Evolutionary conservation across 2,797 vertebrate genomes (phyloP).

Genomic region (Crenuchus spilurus): DNA sequence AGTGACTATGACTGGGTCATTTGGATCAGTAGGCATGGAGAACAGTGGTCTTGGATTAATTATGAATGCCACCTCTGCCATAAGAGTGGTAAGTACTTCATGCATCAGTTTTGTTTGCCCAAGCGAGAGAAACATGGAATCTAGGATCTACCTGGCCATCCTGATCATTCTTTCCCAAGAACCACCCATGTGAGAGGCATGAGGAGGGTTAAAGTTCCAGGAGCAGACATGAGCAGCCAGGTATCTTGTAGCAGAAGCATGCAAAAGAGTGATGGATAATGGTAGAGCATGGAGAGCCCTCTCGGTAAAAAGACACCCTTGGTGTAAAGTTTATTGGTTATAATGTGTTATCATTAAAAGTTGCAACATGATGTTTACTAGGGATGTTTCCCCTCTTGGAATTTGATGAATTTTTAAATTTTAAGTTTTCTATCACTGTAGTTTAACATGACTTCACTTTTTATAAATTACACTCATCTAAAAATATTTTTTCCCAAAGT

Average conservation of each 20-base stretch:
- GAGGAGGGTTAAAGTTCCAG: conserved; percentile 43
- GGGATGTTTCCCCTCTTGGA: no score
- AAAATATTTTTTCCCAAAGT: no score
- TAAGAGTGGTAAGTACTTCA: conserved; percentile 38
- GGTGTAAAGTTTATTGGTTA: conserved; percentile 17
- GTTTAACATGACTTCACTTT: no score
- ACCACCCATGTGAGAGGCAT: conserved; percentile 43
- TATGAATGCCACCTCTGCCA: conserved; percentile 11
- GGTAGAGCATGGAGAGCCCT: no score
- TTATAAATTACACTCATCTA: no score
- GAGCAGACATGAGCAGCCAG: conserved; percentile 19
- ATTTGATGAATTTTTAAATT: no score
- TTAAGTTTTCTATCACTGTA: no score
- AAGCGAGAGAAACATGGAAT: conserved; percentile 24
- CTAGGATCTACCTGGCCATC: not conserved
- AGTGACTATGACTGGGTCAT: no score
- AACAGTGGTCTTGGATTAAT: no score
- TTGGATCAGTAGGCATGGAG: no score
- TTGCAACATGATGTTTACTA: conserved; percentile 10
- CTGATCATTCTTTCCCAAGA: conserved; percentile 39
- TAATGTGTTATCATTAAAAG: conserved; percentile 21
- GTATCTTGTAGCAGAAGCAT: conserved; percentile 18
- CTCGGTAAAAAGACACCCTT: conserved; percentile 14
- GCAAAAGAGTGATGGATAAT: no score
- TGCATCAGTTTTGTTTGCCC: conserved; percentile 15